Evolutionary conservation across 2,113 vertebrate genomes (phyloP), one percentile per base, ranked within the genome.

Genomic region (Aphyosemion australe): DNA sequence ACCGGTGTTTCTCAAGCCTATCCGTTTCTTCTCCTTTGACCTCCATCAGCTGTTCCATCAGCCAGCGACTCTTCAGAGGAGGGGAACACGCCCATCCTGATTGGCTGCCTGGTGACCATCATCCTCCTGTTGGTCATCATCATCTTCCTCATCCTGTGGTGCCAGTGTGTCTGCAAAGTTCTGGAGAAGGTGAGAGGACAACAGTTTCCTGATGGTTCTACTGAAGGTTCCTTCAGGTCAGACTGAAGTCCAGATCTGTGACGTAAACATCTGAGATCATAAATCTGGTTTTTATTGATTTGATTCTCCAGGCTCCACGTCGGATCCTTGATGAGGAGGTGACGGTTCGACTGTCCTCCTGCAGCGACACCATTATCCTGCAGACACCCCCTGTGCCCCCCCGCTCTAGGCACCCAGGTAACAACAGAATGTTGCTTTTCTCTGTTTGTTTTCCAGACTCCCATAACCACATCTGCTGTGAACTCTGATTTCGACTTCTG

Each of bases 91-190:
- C 94, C 95, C 53, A 73, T 94, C 67, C 91, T 97, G 0, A 95
- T 97, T 68, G 94, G 95, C 83, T 96, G 95, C 80, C 89, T 97
- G 65, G 95, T 97, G 78, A 94, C 94, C 71, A 97, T 97, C 80
- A 97, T 97, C 77, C 92, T 97, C 5, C 91, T 97, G 53, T 86
- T 97, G 51, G 87, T 97, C 70, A 79, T 95, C 78, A 91, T 96
- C 73, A 97, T 97, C 83, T 85, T 95, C 57, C 86, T 95, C 68
- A 97, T 97, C 83, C 93, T 97, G 50, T 96, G 94, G 94, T 95
- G 94, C 39, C 95, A 97, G 21, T 95, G 95, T 2, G 94, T 94
- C 69, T 95, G 95, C 2, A 96, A 96, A 82, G 93, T 94, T 31
- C 77, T 96, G 89, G 94, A 96, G 83, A 97, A 95, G 95, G 95